A percentile compares a stretch with the other conserved stretches of the same genome.
These are phyloP conservation scores for Stenchaetothrips biformis DNA, from an alignment of 2,888 invertebrate species.

Conservation along the genomic window DNA sequence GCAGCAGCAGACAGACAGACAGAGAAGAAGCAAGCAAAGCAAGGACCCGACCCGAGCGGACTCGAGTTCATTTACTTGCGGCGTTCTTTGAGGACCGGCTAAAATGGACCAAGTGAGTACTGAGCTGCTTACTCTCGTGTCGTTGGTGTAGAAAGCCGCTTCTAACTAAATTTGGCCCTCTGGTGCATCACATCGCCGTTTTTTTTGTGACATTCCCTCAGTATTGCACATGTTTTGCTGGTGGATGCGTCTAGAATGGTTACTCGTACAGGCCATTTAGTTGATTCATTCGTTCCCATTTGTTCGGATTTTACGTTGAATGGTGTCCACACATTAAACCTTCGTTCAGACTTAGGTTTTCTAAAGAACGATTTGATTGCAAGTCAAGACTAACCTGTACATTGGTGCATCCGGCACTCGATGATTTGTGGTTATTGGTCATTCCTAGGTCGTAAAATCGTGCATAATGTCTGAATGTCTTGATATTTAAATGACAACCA, in stretches of 20 bases:
- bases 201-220: background rate
- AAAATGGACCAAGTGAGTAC: background rate
- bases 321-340: too few relatives aligned
- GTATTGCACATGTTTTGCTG: slow-evolving; percentile 13
- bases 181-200: background rate
- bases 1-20: background rate
- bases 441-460: too few relatives aligned
- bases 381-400: too few relatives aligned
- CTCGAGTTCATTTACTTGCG: background rate
- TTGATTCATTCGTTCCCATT: too few relatives aligned
- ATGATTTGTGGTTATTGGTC: too few relatives aligned
- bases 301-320: too few relatives aligned
- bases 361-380: too few relatives aligned
- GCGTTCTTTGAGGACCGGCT: background rate
- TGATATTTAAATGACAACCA: background rate
- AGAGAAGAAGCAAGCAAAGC: background rate
- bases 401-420: too few relatives aligned
- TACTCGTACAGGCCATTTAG: too few relatives aligned
- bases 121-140: background rate
- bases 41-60: background rate
- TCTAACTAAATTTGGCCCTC: too few relatives aligned
- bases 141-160: too few relatives aligned
- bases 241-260: background rate
- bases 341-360: too few relatives aligned
- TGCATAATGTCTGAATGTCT: background rate